These are phyloP conservation scores for Salvator merianae DNA, from an alignment of 2,113 vertebrate genomes.

Conservation along the genomic window DNA sequence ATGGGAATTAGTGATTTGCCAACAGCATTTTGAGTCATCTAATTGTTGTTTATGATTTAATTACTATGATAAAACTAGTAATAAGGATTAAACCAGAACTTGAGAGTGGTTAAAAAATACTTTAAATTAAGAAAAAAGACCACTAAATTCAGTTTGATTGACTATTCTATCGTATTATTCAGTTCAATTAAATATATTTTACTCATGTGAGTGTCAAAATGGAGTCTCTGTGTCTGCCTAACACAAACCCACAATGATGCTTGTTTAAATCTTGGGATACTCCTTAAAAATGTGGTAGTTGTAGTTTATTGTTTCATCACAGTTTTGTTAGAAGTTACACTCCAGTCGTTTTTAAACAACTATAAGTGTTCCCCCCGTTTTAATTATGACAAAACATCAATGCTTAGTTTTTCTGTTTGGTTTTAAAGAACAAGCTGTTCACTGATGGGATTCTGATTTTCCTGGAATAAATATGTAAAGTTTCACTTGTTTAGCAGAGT, in stretches of 20 bases:
- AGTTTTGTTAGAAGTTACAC: neutral
- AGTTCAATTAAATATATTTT: constrained; percentile 44
- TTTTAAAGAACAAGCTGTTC: neutral
- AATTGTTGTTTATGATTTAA: constrained; percentile 77
- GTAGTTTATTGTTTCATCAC: neutral
- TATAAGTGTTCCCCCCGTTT: neutral
- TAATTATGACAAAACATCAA: neutral
- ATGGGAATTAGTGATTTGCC: constrained; percentile 71
- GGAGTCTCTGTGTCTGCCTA: too few species aligned
- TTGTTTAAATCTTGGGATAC: neutral
- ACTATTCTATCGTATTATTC: constrained; percentile 44
- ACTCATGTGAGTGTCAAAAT: constrained; percentile 18
- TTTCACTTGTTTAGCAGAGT: too few species aligned
- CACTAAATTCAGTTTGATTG: constrained; percentile 56
- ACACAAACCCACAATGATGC: too few species aligned
- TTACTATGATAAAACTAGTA: constrained; percentile 58
- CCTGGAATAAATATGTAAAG: too few species aligned
- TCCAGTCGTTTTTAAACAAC: neutral
- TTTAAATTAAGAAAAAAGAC: constrained; percentile 52
- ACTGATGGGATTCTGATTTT: neutral
- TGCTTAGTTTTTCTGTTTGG: neutral
- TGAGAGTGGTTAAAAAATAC: constrained; percentile 47
- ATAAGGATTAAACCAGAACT: constrained; percentile 56
- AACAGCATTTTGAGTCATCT: constrained; percentile 67
- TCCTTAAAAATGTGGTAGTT: neutral